Base-by-base conservation (phyloP, 2,888 invertebrate species). In the Pollenia angustigena region DNA sequence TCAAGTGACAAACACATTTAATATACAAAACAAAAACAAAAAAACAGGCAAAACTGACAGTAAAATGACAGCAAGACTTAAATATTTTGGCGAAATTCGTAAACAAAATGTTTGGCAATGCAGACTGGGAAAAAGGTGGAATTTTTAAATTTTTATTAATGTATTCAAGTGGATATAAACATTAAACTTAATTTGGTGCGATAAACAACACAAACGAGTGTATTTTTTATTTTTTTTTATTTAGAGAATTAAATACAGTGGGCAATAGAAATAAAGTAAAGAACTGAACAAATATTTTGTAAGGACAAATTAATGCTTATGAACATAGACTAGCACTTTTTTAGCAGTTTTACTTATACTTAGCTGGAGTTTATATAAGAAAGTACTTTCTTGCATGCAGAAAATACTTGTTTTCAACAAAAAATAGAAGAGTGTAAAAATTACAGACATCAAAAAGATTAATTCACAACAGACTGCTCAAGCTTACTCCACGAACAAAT, bases 121-220 rank as follows among this genome's bases (percentile, higher is more conserved):
- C 32, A 48, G 44, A 40, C 1, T 7, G 46, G 40, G 54, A 48
- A 58, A 56, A 48, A 60, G 32, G 56, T 58, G n/a, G 12, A 64
- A 44, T 44, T 54, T 64, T 42, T 23, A 23, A 23, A 23, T 23
- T 23, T 23, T 23, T 23, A 3, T 2, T 23, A 23, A 23, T 23
- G 23, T 23, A 23, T 23, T 23, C 14, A 64, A 68, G 42, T 75
- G 10, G 58, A 75, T 81, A 50, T 2, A 75, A 74, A 56, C 50
- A n/a, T 14, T 4, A 66, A 74, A 58, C 18, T 75, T 68, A 44
- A 66, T 11, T 66, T 81, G 12, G 44, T 58, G 10, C 32, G 71
- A 71, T 71, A 71, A 58, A 72, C 32, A 74, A 32, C 32, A 48
- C 32, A 74, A 48, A 40, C 16, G 32, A 23, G 32, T 74, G 14